phyloP scores from a whole-genome alignment of 1,140 invertebrate species.

The Ips typographus region DNA sequence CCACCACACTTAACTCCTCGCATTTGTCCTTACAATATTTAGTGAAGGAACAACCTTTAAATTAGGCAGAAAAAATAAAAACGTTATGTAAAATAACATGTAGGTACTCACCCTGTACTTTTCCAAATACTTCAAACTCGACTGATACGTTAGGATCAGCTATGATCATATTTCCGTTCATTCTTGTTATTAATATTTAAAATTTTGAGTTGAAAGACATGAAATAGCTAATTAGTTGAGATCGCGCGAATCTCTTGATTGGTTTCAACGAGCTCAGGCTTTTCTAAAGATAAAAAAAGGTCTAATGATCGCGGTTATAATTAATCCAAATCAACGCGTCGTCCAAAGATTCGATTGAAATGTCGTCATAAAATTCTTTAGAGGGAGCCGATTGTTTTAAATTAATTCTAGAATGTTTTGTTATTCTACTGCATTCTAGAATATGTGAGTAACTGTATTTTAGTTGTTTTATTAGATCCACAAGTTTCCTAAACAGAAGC shows the following conservation, averaged over 20 bases:
- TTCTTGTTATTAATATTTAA: not conserved
- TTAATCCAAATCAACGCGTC: conserved; percentile 27
- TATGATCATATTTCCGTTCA: conserved; percentile 26
- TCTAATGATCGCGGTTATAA: conserved; percentile 26
- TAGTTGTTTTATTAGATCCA: not conserved
- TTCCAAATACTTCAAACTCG: conserved; percentile 86
- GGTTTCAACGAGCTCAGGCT: not conserved
- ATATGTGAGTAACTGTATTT: not conserved
- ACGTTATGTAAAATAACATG: not conserved
- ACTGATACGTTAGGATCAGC: conserved; percentile 67
- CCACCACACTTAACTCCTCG: conserved; percentile 69
- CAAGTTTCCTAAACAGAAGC: not conserved
- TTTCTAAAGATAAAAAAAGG: conserved; percentile 14
- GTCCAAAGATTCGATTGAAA: conserved; percentile 14
- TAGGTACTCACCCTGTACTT: conserved; percentile 79
- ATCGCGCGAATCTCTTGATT: conserved; percentile 5
- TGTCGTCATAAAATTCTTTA: conserved; percentile 17
- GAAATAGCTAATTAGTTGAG: conserved; percentile 2
- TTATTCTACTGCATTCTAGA: not conserved
- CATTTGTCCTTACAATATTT: conserved; percentile 83
- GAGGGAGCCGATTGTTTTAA: conserved; percentile 4
- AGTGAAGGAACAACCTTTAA: conserved; percentile 78
- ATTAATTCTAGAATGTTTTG: conserved; percentile 3
- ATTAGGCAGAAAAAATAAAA: not conserved
- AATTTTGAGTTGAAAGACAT: not conserved